phyloP scores from a whole-genome alignment of 2,113 vertebrate species.

The Phaetusa simplex region DNA sequence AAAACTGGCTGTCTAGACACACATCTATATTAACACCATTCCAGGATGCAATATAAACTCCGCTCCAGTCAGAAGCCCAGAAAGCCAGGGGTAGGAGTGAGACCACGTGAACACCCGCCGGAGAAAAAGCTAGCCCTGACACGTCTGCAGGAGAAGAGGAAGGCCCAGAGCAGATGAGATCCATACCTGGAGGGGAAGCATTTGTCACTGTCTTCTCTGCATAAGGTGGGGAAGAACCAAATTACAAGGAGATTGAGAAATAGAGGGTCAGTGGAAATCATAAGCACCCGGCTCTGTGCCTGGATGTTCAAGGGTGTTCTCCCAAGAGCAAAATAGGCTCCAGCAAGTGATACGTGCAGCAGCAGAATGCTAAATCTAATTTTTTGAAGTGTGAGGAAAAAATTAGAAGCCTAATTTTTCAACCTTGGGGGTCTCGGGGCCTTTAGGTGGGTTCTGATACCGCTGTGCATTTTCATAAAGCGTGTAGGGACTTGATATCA shows the following conservation, averaged over 20 bases:
- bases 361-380: background rate
- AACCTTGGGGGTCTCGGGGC: too few species aligned
- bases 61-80: background rate
- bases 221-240: background rate
- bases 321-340: background rate
- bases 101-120: background rate
- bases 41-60: background rate
- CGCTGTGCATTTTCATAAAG: background rate
- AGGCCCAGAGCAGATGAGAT: background rate
- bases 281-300: background rate
- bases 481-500: background rate
- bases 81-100: background rate
- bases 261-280: background rate
- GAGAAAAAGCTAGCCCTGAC: background rate
- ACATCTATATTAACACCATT: background rate
- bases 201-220: background rate
- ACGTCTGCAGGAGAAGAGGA: too few species aligned
- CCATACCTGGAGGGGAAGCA: background rate
- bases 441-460: background rate
- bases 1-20: background rate
- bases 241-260: background rate
- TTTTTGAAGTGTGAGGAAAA: background rate
- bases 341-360: background rate
- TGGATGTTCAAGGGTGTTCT: background rate
- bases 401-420: background rate